These are phyloP conservation scores for Oreocharis arfaki DNA, from an alignment of 2,113 vertebrate species.

Conservation along the genomic window DNA sequence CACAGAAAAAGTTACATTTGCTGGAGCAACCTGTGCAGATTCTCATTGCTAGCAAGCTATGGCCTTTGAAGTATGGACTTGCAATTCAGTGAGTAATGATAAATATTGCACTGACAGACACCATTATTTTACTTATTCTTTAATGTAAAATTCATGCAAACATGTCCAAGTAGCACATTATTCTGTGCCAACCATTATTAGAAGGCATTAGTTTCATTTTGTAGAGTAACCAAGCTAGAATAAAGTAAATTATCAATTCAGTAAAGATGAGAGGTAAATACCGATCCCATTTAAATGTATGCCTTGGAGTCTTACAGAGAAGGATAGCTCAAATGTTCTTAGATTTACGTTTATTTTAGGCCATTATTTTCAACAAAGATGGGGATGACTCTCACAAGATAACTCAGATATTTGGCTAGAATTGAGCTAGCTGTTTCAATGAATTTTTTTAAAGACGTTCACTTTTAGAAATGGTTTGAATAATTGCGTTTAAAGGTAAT, in stretches of 20 bases:
- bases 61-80: not conserved
- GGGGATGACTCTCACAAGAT: not conserved
- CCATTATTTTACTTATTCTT: not conserved
- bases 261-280: not conserved
- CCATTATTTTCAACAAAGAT: not conserved
- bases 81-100: not conserved
- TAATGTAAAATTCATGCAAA: slow-evolving; percentile 46
- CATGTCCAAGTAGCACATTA: not conserved
- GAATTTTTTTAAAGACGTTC: not conserved
- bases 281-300: not conserved
- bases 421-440: not conserved
- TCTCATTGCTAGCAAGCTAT: not conserved
- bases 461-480: not conserved
- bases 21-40: not conserved
- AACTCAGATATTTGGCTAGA: not conserved
- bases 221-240: not conserved
- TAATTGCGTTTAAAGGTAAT: not conserved
- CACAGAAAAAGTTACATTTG: not conserved
- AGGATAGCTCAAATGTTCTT: not conserved
- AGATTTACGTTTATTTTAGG: slow-evolving; percentile 9
- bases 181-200: not conserved
- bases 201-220: slow-evolving; percentile 24
- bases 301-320: not conserved
- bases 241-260: slow-evolving; percentile 25
- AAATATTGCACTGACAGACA: slow-evolving; percentile 6